Percentiles rank a stretch among this genome's conserved stretches.
Evolutionary conservation across 2,888 invertebrate genomes (phyloP).

Genomic region (Elgonia sp.): DNA sequence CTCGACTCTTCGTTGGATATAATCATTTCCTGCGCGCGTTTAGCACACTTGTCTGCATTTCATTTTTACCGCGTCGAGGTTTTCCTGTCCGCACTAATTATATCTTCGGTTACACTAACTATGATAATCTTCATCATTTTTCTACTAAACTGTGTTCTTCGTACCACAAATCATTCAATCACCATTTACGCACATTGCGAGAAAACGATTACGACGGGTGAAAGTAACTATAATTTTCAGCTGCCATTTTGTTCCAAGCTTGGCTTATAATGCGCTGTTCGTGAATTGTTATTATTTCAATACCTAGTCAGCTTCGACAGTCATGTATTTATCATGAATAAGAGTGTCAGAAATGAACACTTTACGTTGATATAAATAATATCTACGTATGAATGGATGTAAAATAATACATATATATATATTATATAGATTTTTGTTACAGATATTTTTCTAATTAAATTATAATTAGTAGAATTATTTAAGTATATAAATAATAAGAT

Average conservation of each 20-base stretch:
- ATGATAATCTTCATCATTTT: conserved; percentile 60
- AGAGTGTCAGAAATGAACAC: too few species aligned
- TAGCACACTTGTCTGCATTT: conserved; percentile 75
- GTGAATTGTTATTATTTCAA: conserved; percentile 23
- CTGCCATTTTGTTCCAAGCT: conserved; percentile 53
- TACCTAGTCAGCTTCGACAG: conserved; percentile 11
- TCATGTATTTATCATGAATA: conserved; percentile 20
- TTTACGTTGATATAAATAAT: too few species aligned
- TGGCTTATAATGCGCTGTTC: conserved; percentile 15
- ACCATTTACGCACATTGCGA: conserved; percentile 58
- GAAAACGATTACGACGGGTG: conserved; percentile 61
- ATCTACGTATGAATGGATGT: too few species aligned
- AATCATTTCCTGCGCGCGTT: conserved; percentile 77
- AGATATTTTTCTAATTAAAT: too few species aligned
- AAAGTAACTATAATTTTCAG: conserved; percentile 59
- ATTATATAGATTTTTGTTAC: too few species aligned
- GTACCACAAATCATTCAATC: conserved; percentile 57
- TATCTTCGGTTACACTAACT: conserved; percentile 46
- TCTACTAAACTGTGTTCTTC: conserved; percentile 48
- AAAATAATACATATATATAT: too few species aligned
- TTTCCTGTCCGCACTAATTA: conserved; percentile 73
- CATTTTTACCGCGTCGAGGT: conserved; percentile 65
- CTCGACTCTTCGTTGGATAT: conserved; percentile 67
- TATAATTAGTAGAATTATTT: too few species aligned
- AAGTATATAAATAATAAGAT: too few species aligned